Conservation (phyloP, 2,797 vertebrate species). For the Macrochelys suwanniensis region DNA sequence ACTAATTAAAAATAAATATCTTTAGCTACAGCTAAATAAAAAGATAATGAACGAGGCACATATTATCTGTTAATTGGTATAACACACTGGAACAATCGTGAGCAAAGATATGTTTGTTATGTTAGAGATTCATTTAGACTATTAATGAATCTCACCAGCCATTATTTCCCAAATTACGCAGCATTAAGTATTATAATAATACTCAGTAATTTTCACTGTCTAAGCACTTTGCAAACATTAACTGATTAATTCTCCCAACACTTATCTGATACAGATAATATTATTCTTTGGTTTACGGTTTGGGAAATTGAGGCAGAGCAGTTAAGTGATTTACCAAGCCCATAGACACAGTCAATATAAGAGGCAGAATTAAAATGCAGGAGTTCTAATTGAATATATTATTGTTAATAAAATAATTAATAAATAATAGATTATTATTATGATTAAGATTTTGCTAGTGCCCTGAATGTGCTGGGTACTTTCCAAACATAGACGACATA, state of each 20-base stretch:
- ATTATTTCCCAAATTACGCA: background rate
- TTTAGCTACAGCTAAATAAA: constrained; percentile 40
- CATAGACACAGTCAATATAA: background rate
- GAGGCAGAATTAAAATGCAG: background rate
- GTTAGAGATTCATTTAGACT: constrained; percentile 38
- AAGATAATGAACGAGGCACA: constrained; percentile 2
- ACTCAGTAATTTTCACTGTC: constrained; percentile 21
- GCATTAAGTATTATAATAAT: constrained; percentile 13
- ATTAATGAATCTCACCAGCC: constrained; percentile 14
- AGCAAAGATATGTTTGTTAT: constrained; percentile 9
- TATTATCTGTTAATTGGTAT: constrained; percentile 13
- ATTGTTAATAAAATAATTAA: too few species aligned
- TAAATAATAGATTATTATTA: background rate
- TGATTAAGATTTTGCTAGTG: background rate
- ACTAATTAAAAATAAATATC: background rate
- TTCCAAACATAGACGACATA: background rate
- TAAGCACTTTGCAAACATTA: constrained; percentile 14
- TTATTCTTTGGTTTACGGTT: background rate
- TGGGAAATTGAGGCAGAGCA: background rate
- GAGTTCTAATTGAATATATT: background rate
- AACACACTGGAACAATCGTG: background rate
- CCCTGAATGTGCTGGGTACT: background rate
- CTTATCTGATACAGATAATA: background rate
- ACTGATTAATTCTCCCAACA: background rate
- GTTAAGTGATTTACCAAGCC: background rate